Conservation (phyloP, 2,797 vertebrate species). For the Sebastes variabilis region DNA sequence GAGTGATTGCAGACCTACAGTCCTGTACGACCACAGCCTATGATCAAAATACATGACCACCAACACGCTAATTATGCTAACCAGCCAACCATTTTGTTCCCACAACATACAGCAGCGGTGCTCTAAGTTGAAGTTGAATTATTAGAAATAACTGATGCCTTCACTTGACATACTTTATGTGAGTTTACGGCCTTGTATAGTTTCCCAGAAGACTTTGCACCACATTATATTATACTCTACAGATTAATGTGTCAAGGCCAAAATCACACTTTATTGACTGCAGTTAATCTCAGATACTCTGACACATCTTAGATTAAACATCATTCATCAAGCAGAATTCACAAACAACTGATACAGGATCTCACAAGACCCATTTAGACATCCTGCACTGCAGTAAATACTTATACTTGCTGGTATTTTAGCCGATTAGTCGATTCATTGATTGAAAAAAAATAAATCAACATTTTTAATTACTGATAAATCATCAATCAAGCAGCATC, state of each 20-base stretch:
- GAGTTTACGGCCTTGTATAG: background rate
- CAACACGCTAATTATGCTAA: background rate
- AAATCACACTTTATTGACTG: conserved; percentile 25
- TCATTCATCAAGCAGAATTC: background rate
- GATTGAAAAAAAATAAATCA: background rate
- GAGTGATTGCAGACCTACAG: conserved; percentile 10
- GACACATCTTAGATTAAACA: background rate
- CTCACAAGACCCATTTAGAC: background rate
- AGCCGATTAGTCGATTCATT: background rate
- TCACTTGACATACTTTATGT: background rate
- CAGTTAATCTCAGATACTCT: conserved; percentile 10
- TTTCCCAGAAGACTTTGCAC: background rate
- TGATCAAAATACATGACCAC: background rate
- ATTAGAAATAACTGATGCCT: background rate
- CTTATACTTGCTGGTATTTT: background rate
- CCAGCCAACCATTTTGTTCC: background rate
- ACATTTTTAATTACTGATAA: background rate
- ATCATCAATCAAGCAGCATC: background rate
- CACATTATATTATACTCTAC: background rate
- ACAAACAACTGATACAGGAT: background rate
- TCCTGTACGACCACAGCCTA: background rate
- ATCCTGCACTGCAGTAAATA: background rate
- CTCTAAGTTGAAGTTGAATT: background rate
- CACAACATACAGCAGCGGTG: background rate
- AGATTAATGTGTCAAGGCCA: conserved; percentile 14